Evolutionary conservation across 64 coral and sea anemone genomes (phyloP), one percentile per base, ranked within the genome.

Genomic region (Astreopora myriophthalma): DNA sequence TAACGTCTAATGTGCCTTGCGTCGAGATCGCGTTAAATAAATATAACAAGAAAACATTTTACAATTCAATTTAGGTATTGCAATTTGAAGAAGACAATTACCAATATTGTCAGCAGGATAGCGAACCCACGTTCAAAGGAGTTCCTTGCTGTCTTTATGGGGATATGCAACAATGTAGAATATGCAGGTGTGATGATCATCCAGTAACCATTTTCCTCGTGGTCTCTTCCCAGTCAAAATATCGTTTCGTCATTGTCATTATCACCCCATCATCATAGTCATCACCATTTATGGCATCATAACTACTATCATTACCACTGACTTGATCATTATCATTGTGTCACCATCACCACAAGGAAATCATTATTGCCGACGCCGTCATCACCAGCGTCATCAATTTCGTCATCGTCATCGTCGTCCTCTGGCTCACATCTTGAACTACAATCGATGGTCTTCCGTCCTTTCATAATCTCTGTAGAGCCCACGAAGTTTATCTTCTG

Each of bases 111-210:
- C 91, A 93, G 52, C 95, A 96, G 42, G 95, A 96, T 42, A 94
- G 91, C 22, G 95, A 96, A 34, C 95, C 95, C 10, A 90, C 77
- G 14, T 71, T 94, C n/a, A 79, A 88, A 26, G 81, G 72, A 5
- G 90, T 96, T 46, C 95, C 91, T 3, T 96, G 95, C 67, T 96
- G 95, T 57, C 73, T 88, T 17, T 96, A 96, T 28, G 95, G 95
- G 5, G 95, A 96, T 44, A 93, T 71, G 46, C 68, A 46, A 0
- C 68, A 96, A 26, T 96, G 95, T 49, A 79, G 91, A 19, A 55
- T 96, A 76, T 96, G 95, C 33, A 93, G 90, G 90, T 92, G 76
- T 19, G 31, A 26, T 19, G 5, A 20, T 3, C 23, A 55, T 34
- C 51, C 13, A 19, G 31, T 10, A 32, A 30, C n/a, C n/a, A n/a